Conservation (phyloP, 2,888 invertebrate genomes). For the Omphaloscelis lunosa region DNA sequence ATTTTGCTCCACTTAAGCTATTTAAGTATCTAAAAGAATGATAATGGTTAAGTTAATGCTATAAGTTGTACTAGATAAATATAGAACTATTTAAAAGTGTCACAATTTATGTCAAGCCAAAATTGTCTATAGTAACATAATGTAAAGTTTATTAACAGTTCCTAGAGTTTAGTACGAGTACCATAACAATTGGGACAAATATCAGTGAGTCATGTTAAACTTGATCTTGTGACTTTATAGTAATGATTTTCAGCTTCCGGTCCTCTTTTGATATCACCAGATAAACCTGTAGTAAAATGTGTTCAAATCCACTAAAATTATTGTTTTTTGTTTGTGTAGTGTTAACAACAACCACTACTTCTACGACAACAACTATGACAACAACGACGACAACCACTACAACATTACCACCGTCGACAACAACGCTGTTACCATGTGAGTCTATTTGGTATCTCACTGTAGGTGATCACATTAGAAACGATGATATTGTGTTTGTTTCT, state of each 20-base stretch:
- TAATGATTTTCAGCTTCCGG: neutral
- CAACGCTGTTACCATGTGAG: conserved; percentile 79
- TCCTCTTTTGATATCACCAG: neutral
- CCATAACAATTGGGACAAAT: neutral
- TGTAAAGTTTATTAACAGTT: neutral
- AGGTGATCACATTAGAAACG: neutral
- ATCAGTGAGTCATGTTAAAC: neutral
- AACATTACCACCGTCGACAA: conserved; percentile 77
- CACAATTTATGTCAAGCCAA: neutral
- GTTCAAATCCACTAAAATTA: neutral
- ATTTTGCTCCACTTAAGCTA: conserved; percentile 4
- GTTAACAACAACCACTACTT: conserved; percentile 78
- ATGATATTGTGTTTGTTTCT: neutral
- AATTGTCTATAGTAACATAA: neutral
- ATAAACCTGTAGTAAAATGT: neutral
- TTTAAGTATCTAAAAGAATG: neutral
- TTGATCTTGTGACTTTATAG: too few relatives aligned
- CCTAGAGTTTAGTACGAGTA: neutral
- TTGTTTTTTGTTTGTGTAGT: conserved; percentile 70
- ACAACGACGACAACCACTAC: conserved; percentile 81
- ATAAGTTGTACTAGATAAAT: neutral
- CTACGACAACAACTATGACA: conserved; percentile 82
- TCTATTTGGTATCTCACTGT: neutral
- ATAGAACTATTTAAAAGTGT: neutral
- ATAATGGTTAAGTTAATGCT: neutral